Conservation (phyloP, 2,797 vertebrate species). For the Pantherophis vulpinus region DNA sequence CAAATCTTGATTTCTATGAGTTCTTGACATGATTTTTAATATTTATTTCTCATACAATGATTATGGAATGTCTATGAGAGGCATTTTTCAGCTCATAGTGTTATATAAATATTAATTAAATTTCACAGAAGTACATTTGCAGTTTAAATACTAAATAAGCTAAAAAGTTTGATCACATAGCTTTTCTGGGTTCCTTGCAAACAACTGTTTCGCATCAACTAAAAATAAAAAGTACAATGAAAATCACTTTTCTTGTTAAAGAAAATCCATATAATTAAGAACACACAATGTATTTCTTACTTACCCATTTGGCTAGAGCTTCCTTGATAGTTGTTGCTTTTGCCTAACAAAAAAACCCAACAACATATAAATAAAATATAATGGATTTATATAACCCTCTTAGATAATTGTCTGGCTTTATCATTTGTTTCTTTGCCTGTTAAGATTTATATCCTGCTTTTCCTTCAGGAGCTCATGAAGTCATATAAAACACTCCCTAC, state of each 20-base stretch:
- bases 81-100: neutral
- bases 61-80: neutral
- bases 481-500: neutral
- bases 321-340: conserved; percentile 88
- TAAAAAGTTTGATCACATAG: conserved; percentile 10
- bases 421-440: neutral
- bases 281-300: conserved; percentile 42
- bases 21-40: neutral
- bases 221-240: neutral
- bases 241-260: conserved; percentile 11
- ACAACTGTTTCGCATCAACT: neutral
- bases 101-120: neutral
- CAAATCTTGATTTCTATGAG: neutral
- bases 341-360: conserved; percentile 66
- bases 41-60: neutral
- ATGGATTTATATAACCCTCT: neutral
- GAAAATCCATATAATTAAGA: neutral
- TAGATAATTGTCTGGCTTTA: neutral
- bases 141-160: neutral
- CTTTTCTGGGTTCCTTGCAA: conserved; percentile 5
- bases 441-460: neutral
- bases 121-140: neutral
- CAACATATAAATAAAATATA: conserved; percentile 34
- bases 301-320: conserved; percentile 83
- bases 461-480: neutral